A percentile compares a stretch with the other conserved stretches of the same genome.
Conservation (phyloP, 1,140 invertebrate genomes). For the Leptestheria dahalacensis region DNA sequence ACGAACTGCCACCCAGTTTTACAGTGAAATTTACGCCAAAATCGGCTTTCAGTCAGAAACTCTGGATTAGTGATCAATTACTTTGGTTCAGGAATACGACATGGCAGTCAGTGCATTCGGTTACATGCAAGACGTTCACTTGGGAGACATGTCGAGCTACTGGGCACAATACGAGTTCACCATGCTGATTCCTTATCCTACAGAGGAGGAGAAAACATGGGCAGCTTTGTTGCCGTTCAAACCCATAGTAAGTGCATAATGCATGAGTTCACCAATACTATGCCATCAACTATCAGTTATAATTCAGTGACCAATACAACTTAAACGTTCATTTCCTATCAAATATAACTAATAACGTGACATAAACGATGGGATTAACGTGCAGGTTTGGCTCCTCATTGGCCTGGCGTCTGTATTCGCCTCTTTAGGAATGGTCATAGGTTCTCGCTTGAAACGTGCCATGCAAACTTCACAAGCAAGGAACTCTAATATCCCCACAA, state of each 20-base stretch:
- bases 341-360: too few relatives aligned
- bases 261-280: too few relatives aligned
- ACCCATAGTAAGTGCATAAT: background rate
- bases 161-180: background rate
- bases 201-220: background rate
- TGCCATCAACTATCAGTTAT: too few relatives aligned
- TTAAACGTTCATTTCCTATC: too few relatives aligned
- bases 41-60: too few relatives aligned
- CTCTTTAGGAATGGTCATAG: background rate
- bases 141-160: background rate
- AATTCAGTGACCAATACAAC: too few relatives aligned
- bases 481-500: background rate
- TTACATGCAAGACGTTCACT: background rate
- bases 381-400: background rate
- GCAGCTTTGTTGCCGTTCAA: background rate
- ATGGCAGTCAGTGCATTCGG: background rate
- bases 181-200: background rate
- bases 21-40: too few relatives aligned
- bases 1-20: too few relatives aligned
- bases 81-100: background rate
- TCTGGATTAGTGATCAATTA: too few relatives aligned
- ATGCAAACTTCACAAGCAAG: background rate
- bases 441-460: background rate
- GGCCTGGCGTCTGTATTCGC: background rate
- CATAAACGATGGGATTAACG: too few relatives aligned